Conservation (phyloP, 2,797 vertebrate species). For the Selene dorsalis region DNA sequence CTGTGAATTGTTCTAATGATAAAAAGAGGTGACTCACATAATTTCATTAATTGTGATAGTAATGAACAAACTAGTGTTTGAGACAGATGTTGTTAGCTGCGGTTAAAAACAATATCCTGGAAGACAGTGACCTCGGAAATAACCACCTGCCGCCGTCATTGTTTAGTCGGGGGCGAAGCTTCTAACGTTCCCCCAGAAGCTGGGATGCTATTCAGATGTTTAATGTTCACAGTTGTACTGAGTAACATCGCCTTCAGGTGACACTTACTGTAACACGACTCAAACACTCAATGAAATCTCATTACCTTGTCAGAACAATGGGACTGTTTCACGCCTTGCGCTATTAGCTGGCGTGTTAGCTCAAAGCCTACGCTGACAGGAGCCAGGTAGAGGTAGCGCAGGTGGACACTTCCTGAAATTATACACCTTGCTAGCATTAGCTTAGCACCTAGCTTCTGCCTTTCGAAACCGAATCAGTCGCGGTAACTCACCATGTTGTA, state of each 20-base stretch:
- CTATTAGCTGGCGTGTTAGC: constrained; percentile 42
- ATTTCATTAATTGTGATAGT: no score
- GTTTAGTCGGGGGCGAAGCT: background rate
- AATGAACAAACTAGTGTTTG: no score
- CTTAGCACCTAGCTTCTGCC: constrained; percentile 27
- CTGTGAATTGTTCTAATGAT: no score
- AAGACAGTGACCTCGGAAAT: background rate
- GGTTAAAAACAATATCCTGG: no score
- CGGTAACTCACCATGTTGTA: constrained; percentile 66
- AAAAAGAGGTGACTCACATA: no score
- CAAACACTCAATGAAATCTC: background rate
- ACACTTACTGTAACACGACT: background rate
- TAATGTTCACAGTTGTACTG: background rate
- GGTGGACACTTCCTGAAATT: constrained; percentile 76
- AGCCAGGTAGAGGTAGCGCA: constrained; percentile 61
- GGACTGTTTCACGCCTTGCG: background rate
- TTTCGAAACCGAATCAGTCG: background rate
- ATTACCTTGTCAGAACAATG: fast-evolving
- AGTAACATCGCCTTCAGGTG: background rate
- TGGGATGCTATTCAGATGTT: background rate
- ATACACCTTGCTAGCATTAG: constrained; percentile 74
- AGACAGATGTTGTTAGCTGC: no score
- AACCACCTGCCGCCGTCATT: background rate
- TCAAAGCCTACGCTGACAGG: constrained; percentile 9
- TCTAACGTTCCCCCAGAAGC: background rate